Conservation (phyloP, 2,113 vertebrate genomes). For the Pitta sordida region DNA sequence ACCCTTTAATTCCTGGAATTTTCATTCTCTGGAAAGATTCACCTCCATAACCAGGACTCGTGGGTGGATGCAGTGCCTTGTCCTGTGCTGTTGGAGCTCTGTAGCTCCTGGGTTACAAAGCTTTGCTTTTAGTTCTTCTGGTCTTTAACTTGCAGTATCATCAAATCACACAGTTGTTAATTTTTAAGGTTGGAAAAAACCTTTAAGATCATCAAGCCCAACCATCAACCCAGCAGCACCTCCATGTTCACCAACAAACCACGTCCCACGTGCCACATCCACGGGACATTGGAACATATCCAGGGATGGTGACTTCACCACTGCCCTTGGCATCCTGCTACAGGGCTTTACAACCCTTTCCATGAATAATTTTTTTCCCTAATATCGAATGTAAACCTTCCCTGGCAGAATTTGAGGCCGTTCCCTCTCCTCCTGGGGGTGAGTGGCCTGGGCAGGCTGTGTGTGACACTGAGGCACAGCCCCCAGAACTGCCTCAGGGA, state of each 20-base stretch:
- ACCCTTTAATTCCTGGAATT: neutral
- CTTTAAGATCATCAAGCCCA: neutral
- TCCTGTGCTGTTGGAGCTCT: neutral
- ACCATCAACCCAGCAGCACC: no score
- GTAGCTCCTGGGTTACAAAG: neutral
- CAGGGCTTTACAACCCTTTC: neutral
- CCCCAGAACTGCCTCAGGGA: neutral
- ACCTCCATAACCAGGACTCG: neutral
- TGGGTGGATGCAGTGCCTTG: neutral
- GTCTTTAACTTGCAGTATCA: neutral
- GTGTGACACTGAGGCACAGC: neutral
- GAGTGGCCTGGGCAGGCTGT: neutral
- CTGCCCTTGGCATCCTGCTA: neutral
- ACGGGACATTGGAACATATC: neutral
- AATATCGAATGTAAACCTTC: no score
- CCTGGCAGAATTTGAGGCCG: no score
- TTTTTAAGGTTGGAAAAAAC: neutral
- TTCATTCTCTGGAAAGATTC: neutral
- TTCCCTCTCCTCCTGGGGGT: no score
- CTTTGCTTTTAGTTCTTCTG: neutral
- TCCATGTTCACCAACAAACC: neutral
- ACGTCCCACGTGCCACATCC: no score
- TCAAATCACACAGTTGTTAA: neutral
- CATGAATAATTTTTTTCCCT: no score
- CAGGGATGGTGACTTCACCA: neutral